These are phyloP conservation scores for Drosophila formosana DNA, from an alignment of 2,888 invertebrate genomes.

Conservation along the genomic window DNA sequence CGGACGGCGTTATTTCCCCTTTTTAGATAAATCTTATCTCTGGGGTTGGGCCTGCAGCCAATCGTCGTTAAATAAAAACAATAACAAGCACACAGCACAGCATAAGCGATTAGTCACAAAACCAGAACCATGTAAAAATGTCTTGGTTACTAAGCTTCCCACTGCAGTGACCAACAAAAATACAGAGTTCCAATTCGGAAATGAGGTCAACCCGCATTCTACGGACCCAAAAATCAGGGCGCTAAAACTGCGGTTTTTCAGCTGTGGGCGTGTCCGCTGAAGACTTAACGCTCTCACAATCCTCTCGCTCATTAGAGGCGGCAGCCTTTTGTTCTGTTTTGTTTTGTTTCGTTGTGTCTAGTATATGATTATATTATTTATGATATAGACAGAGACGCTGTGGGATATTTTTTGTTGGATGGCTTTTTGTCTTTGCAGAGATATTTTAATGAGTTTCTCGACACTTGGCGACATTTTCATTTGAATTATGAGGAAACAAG, in stretches of 20 bases:
- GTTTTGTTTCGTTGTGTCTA: neutral
- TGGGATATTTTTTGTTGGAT: conserved; percentile 24
- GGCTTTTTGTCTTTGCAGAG: conserved; percentile 19
- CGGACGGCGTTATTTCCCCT: conserved; percentile 22
- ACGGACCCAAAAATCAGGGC: conserved; percentile 23
- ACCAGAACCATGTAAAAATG: conserved; percentile 22
- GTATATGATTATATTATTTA: neutral
- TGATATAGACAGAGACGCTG: conserved; percentile 13
- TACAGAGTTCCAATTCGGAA: conserved; percentile 1
- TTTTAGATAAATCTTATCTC: conserved; percentile 53
- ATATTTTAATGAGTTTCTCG: conserved; percentile 67
- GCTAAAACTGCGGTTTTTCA: conserved; percentile 31
- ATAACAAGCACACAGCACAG: conserved; percentile 4
- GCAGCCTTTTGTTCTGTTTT: conserved; percentile 44
- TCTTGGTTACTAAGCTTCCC: conserved; percentile 16
- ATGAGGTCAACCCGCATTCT: conserved; percentile 52
- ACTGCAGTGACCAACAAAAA: too few relatives aligned
- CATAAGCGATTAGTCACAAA: conserved; percentile 47
- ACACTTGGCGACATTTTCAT: conserved; percentile 62
- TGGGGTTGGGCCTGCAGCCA: conserved; percentile 40
- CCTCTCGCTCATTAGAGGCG: conserved; percentile 43
- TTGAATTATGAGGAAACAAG: conserved; percentile 46
- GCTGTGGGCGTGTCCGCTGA: conserved; percentile 34
- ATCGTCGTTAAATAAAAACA: conserved; percentile 18
- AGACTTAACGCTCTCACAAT: conserved; percentile 32